A percentile compares a stretch with the other conserved stretches of the same genome.
These are phyloP conservation scores for Rhizoglyphus robini DNA, from an alignment of 1,140 invertebrate genomes.

Conservation along the genomic window DNA sequence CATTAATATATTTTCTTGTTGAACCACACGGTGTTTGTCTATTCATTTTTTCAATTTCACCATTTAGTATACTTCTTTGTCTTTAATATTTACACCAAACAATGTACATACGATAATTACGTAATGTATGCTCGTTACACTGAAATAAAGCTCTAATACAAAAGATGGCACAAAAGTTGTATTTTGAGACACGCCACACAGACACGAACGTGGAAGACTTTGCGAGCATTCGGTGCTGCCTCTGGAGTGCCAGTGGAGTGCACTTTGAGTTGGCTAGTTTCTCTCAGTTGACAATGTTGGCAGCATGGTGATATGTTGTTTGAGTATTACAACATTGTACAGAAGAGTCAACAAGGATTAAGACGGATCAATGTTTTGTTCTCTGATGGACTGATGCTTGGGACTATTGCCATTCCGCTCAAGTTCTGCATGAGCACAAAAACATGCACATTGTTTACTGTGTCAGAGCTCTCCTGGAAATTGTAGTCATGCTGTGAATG, in stretches of 20 bases:
- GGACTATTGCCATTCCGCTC: neutral
- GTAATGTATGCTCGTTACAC: too few species aligned
- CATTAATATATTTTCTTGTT: too few species aligned
- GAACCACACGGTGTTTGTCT: too few species aligned
- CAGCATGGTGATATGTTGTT: neutral
- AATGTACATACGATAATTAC: too few species aligned
- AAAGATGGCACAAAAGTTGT: too few species aligned
- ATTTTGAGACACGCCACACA: neutral
- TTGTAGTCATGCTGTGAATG: slow-evolving; percentile 5
- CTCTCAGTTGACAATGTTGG: neutral
- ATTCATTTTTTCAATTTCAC: too few species aligned
- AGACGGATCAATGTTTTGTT: neutral
- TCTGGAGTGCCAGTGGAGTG: neutral
- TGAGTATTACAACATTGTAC: neutral
- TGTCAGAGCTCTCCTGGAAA: slow-evolving; percentile 13
- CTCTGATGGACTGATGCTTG: neutral
- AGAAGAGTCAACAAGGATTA: neutral
- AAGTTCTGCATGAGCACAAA: neutral
- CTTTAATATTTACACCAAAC: too few species aligned
- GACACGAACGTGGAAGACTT: neutral
- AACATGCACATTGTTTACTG: neutral
- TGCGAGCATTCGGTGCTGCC: neutral
- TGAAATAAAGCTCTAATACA: too few species aligned
- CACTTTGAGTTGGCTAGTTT: neutral
- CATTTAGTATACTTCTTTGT: too few species aligned